Conservation (phyloP, 2,888 invertebrate genomes). For the Leptinotarsa peninsularis region DNA sequence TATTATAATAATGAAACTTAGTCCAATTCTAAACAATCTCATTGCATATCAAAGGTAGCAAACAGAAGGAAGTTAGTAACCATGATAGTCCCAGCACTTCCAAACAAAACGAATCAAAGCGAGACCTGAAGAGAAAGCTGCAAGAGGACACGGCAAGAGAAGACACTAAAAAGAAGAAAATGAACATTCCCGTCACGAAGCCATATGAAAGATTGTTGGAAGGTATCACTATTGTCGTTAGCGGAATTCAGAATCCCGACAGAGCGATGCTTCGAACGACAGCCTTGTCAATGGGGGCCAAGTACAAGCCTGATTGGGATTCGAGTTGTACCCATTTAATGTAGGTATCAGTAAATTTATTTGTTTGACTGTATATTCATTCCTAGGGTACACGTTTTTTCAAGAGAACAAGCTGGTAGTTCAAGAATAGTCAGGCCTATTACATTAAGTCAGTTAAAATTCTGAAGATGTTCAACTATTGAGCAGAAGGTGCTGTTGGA, state of each 20-base stretch:
- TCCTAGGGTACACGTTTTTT: too few relatives aligned
- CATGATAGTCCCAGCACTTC: constrained; percentile 46
- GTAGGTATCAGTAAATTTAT: constrained; percentile 72
- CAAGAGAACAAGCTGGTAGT: too few relatives aligned
- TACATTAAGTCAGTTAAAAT: too few relatives aligned
- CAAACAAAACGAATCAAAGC: constrained; percentile 43
- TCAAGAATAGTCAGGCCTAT: too few relatives aligned
- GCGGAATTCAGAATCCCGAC: constrained; percentile 88
- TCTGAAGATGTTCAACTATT: too few relatives aligned
- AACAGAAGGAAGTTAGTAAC: constrained; percentile 46
- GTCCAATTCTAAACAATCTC: not conserved
- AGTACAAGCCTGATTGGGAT: constrained; percentile 82
- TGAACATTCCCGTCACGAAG: constrained; percentile 55
- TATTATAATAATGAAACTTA: not conserved
- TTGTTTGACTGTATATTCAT: not conserved
- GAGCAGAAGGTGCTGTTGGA: too few relatives aligned
- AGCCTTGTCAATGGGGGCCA: constrained; percentile 83
- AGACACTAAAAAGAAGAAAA: constrained; percentile 49
- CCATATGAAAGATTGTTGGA: constrained; percentile 73
- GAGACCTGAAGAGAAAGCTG: constrained; percentile 21
- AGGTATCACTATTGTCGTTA: constrained; percentile 82
- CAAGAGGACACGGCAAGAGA: constrained; percentile 16
- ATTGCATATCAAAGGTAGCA: constrained; percentile 37
- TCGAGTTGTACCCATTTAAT: constrained; percentile 84
- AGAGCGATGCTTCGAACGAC: constrained; percentile 76